Conservation (phyloP, 1,140 invertebrate species). For the Thereuonema tuberculata region DNA sequence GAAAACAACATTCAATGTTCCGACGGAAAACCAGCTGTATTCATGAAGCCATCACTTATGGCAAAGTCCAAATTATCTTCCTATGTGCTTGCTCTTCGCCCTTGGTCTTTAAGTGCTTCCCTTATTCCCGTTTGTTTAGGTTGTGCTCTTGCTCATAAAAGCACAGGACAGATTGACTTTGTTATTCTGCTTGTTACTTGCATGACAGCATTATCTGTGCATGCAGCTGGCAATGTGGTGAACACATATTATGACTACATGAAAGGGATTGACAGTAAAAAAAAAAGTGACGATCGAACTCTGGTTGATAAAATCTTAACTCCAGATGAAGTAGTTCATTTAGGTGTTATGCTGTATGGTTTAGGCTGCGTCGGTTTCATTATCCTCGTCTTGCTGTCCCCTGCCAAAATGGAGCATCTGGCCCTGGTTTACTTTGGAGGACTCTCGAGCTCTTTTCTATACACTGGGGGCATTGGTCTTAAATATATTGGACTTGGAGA, state of each 20-base stretch:
- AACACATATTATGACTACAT: conserved; percentile 92
- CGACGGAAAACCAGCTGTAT: conserved; percentile 5
- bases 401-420: conserved; percentile 83
- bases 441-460: conserved; percentile 81
- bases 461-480: conserved; percentile 80
- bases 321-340: conserved; percentile 68
- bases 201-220: conserved; percentile 74
- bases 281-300: conserved; percentile 84
- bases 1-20: background rate
- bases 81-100: conserved; percentile 69
- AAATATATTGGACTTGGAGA: conserved; percentile 89
- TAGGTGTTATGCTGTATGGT: conserved; percentile 74
- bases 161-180: conserved; percentile 54
- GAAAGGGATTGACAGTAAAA: conserved; percentile 76
- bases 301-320: conserved; percentile 77
- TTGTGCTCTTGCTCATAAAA: conserved; percentile 69
- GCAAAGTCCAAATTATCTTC: conserved; percentile 43
- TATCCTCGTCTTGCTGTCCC: conserved; percentile 57
- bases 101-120: conserved; percentile 85
- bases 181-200: conserved; percentile 62
- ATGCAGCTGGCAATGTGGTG: conserved; percentile 91
- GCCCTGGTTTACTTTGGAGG: conserved; percentile 90
- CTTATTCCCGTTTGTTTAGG: conserved; percentile 77
- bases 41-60: conserved; percentile 45
- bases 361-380: conserved; percentile 80